Evolutionary conservation across 2,113 vertebrate species (phyloP), one percentile per base, ranked within the genome.

Genomic region (Leucosticte australis): DNA sequence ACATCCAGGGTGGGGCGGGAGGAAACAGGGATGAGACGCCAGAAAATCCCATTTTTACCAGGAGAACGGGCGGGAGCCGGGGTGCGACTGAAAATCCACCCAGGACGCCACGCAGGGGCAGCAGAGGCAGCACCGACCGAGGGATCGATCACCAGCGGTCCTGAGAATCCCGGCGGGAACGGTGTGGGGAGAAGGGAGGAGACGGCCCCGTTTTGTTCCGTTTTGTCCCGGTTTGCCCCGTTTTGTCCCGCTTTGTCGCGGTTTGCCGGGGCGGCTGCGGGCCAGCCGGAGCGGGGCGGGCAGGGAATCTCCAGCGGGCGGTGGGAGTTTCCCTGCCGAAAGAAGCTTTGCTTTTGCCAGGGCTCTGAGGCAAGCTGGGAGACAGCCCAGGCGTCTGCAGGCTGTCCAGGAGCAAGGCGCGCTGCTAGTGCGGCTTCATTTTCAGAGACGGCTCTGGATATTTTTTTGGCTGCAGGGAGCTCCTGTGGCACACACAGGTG

Each of bases 81-180:
- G 26, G 6, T 9, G 33, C 23, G 37, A 3, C n/a, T 33, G 50
- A n/a, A 57, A 21, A 24, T 5, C 12, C 68, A 5, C 9, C 19
- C 56, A 4, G 6, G 33, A 4, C 15, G 7, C 75, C 50, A 4
- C 2, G 8, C 35, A 15, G 21, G 1, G 35, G 41, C 42, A 31
- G 68, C 44, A 4, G 21, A 1, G 35, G 30, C 50, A 31, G 68
- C 37, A 4, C 18, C 28, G 12, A 7, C 18, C 22, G 6, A 33
- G 1, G 42, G 6, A 27, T 2, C 35, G 6, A 27, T 2, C 35
- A 0, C 5, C 44, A 0, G 57, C 68, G 17, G 8, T 3, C 1
- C 50, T 35, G 47, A 9, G 26, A 10, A 19, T 31, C 11, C 49
- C 16, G 30, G 30, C 12, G 9, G 65, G 56, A 13, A n/a, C 10